Evolutionary conservation across 2,113 vertebrate species (phyloP).

Genomic region (Carettochelys insculpta): DNA sequence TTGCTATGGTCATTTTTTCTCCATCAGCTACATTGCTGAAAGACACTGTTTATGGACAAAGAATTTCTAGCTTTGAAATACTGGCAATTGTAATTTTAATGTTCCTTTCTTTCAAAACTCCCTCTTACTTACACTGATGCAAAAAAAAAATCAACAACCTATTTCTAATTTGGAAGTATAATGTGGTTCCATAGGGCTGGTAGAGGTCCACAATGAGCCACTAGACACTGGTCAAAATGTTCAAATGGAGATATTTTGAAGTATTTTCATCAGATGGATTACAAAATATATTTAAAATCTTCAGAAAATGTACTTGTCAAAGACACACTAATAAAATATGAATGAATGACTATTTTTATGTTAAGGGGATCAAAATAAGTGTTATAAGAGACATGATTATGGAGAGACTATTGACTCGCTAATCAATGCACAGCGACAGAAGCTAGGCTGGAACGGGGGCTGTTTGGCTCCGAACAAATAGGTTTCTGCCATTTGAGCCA

Average conservation of each 20-base stretch:
- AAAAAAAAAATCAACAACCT: not conserved
- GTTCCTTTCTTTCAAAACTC: not conserved
- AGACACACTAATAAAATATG: not conserved
- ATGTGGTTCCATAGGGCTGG: not conserved
- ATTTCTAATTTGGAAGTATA: not conserved
- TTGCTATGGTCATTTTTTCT: not conserved
- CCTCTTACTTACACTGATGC: not conserved
- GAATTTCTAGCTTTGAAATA: not conserved
- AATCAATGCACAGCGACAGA: not conserved
- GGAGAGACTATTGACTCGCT: not conserved
- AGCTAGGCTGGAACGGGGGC: not conserved
- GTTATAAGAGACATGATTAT: not conserved
- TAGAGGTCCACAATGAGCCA: not conserved
- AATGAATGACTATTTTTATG: not conserved
- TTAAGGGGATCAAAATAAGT: not conserved
- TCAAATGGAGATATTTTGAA: not conserved
- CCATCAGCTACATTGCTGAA: not conserved
- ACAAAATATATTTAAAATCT: not conserved
- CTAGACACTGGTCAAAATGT: not conserved
- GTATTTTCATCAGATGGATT: not conserved
- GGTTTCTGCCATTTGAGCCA: not conserved
- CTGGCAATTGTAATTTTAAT: not conserved
- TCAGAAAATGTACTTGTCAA: not conserved
- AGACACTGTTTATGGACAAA: not conserved
- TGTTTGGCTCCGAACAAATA: not conserved